Evolutionary conservation across 2,797 vertebrate genomes (phyloP), one percentile per base, ranked within the genome.

Genomic region (Iguana delicatissima): DNA sequence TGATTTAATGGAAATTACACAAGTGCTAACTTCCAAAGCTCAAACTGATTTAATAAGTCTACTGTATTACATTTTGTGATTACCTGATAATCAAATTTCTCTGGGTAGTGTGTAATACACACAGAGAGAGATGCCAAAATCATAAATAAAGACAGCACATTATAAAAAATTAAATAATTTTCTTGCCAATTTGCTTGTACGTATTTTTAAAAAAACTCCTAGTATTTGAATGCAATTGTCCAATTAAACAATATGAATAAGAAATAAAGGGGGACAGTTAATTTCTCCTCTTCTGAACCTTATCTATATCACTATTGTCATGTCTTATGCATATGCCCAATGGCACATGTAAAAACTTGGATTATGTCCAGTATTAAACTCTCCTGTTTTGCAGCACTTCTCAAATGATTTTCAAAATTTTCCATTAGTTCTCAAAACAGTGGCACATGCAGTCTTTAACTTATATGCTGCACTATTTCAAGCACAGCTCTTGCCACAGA

Each of bases 401-500:
- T 35, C 50, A 81, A 77, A 72, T 91, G 57, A 89, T 59, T 93
- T 84, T 52, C 38, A 77, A 92, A 86, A 22, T 50, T 7, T 42
- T 59, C 35, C n/a, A 74, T 89, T 42, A 42, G 52, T 82, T 82
- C 80, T 93, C 85, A 87, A 89, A 95, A 76, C 94, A 96, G 93
- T 83, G 89, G 90, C 62, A 32, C 88, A 94, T 93, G 95, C 95
- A 94, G 89, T 93, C 92, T 88, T 91, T 93, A 84, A 87, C 86
- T 94, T 94, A 95, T 85, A 80, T 93, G 89, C 89, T 92, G 79
- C 81, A 81, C 87, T 94, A 89, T 90, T 94, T 91, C 91, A 94
- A 93, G 93, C 93, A 72, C 87, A 96, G 91, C 84, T 93, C 85
- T 89, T 92, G 93, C 94, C 87, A 0, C 93, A 95, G 93, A 92